Percentiles rank a stretch among this genome's conserved stretches.
phyloP scores from a whole-genome alignment of 2,113 vertebrate genomes.

The Scytalopus superciliaris region DNA sequence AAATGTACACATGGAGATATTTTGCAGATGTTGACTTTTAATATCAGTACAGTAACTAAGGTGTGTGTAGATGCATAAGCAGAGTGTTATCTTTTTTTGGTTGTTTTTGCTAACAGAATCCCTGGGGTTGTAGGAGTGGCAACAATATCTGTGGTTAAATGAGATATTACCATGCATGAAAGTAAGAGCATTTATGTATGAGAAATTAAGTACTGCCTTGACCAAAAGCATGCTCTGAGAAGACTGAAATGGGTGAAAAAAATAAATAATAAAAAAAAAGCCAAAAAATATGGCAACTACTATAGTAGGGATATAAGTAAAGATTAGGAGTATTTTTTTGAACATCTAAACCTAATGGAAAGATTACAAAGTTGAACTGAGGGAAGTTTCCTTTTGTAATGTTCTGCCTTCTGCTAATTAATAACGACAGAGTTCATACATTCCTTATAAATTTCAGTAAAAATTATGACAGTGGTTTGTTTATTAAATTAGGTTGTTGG shows the following conservation, averaged over 20 bases:
- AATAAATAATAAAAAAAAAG: background rate
- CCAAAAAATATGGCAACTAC: background rate
- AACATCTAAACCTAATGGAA: conserved; percentile 43
- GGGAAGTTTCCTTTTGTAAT: conserved; percentile 46
- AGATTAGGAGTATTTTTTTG: conserved; percentile 9
- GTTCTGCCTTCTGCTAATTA: conserved; percentile 69
- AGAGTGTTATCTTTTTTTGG: background rate
- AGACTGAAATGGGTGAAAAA: background rate
- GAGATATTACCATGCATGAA: background rate
- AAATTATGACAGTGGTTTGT: conserved; percentile 65
- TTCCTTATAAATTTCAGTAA: conserved; percentile 52
- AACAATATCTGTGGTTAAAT: background rate
- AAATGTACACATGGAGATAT: background rate
- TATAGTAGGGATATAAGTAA: conserved; percentile 30
- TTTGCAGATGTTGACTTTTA: conserved; percentile 44
- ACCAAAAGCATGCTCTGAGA: conserved; percentile 21
- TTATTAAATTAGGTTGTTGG: conserved; percentile 74
- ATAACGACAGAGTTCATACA: conserved; percentile 68
- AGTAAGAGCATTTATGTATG: conserved; percentile 34
- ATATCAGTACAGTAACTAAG: background rate
- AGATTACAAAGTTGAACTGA: conserved; percentile 45
- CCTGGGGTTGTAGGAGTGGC: background rate
- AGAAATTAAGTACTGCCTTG: conserved; percentile 34
- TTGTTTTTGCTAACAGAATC: conserved; percentile 4
- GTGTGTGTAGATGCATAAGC: background rate